Evolutionary conservation across 2,113 vertebrate genomes (phyloP), one percentile per base, ranked within the genome.

Genomic region (Holacanthus passer): DNA sequence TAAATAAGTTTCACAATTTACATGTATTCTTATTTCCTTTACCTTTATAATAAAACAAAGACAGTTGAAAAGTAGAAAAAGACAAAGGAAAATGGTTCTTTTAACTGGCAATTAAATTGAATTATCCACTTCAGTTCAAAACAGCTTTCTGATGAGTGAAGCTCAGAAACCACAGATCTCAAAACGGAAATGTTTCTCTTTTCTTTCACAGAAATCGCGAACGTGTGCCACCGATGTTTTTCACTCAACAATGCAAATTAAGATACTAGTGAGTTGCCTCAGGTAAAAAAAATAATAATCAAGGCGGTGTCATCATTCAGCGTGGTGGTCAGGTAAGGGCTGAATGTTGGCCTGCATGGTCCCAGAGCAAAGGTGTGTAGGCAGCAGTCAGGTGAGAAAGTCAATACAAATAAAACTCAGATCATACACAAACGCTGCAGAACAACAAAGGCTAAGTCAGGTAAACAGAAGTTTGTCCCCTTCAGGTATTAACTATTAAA

Each of bases 1-100:
- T 91, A 90, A 92, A 92, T 92, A 93, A 35, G 68, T 71, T 84
- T 67, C 50, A 78, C 85, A 82, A 89, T 89, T 71, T 83, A 72
- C 73, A 87, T 35, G 58, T 81, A 58, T 73, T 84, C 67, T 75
- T 12, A 82, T 74, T 79, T 84, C 27, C 52, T 77, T 43, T 79
- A 81, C 27, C 39, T 68, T 80, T 79, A n/a, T 32, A 80, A 84
- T 67, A 88, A 86, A 84, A 79, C 53, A 75, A 73, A 63, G 52
- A 53, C 13, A 77, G 48, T 19, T 20, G 5, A 66, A 75, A 77
- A 60, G 17, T 79, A 75, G 37, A 79, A 85, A 77, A 85, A 45
- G 41, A 56, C 35, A 29, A 16, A 79, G 29, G 37, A 87, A 74
- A 84, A 56, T 27, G 5, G 32, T 58, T n/a, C 76, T n/a, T 58